Percentiles rank a stretch among this genome's conserved stretches.
These are phyloP conservation scores for Dascyllus trimaculatus DNA, from an alignment of 2,113 vertebrate genomes.

Conservation along the genomic window DNA sequence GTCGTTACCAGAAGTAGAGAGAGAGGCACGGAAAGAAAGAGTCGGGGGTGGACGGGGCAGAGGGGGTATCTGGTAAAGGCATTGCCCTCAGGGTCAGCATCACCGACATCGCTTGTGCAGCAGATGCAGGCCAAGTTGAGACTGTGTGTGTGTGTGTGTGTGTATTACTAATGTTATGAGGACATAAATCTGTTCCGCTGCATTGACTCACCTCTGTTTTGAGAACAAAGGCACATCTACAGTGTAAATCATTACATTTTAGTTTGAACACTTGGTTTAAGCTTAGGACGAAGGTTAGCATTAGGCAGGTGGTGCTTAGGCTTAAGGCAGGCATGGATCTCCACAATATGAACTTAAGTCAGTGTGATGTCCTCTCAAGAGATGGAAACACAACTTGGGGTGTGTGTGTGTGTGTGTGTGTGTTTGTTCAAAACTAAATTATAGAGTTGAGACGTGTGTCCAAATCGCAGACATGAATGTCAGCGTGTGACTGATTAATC, in stretches of 20 bases:
- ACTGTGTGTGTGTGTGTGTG: constrained; percentile 30
- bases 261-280: not conserved
- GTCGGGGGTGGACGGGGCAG: not conserved
- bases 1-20: constrained; percentile 49
- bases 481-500: constrained; percentile 29
- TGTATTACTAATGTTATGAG: not conserved
- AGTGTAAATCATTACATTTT: constrained; percentile 2
- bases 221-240: not conserved
- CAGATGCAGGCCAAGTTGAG: constrained; percentile 47
- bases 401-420: constrained; percentile 28
- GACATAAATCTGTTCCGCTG: constrained; percentile 14
- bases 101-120: constrained; percentile 52
- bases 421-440: constrained; percentile 29
- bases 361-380: not conserved
- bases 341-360: not conserved
- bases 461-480: constrained; percentile 42
- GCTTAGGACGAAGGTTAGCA: not conserved
- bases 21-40: not conserved
- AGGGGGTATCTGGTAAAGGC: constrained; percentile 79
- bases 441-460: constrained; percentile 39
- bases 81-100: constrained; percentile 76
- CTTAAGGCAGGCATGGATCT: not conserved
- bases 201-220: not conserved
- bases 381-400: not conserved
- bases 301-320: too few species aligned